Percentiles rank a stretch among this genome's conserved stretches.
Evolutionary conservation across 2,888 invertebrate species (phyloP).

Genomic region (Xanthia togata): DNA sequence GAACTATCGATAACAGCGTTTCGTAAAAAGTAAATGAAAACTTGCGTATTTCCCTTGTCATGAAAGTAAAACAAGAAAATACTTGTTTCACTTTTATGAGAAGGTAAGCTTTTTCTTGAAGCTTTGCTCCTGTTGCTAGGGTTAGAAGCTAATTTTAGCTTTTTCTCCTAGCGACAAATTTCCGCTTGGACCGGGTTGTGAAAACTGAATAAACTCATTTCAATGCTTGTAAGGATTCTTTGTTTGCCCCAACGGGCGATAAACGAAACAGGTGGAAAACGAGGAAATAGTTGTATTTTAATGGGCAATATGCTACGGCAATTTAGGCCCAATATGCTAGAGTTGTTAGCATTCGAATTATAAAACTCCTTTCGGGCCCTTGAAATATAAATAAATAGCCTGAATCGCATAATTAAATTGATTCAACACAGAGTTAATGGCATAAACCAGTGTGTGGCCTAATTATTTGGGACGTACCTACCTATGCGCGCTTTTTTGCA

Average conservation of each 20-base stretch:
- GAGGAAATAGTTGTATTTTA: background rate
- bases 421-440: background rate
- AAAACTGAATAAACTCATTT: background rate
- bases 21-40: background rate
- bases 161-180: background rate
- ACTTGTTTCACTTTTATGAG: background rate
- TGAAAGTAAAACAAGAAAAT: slow-evolving; percentile 16
- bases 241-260: background rate
- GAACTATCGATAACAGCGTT: background rate
- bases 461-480: background rate
- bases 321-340: background rate
- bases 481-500: background rate
- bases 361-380: background rate
- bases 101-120: background rate
- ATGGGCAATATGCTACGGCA: too few species aligned
- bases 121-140: background rate
- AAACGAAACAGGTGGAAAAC: background rate
- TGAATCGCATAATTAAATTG: background rate
- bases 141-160: background rate
- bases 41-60: background rate
- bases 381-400: background rate
- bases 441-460: background rate
- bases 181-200: background rate
- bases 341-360: background rate
- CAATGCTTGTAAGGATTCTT: background rate